These are phyloP conservation scores for Hippolais icterina DNA, from an alignment of 2,113 vertebrate species.

Conservation along the genomic window DNA sequence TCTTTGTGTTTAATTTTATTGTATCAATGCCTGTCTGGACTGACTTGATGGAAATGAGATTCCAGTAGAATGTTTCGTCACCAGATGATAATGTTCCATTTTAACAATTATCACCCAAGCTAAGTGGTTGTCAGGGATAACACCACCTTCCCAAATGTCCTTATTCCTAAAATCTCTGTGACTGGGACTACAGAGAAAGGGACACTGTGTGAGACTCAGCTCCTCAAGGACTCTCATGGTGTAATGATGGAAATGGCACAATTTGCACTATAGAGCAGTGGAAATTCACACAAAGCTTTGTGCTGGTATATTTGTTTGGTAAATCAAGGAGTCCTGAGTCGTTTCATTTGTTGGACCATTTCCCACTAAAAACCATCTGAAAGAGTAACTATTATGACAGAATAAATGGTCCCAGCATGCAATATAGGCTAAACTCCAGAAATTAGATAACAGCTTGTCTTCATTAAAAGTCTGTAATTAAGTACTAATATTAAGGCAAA, in stretches of 20 bases:
- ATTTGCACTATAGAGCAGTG: neutral
- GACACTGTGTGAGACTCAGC: neutral
- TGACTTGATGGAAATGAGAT: neutral
- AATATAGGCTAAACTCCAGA: neutral
- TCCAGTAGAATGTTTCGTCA: neutral
- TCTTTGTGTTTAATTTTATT: neutral
- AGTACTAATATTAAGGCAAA: neutral
- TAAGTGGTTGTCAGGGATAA: neutral
- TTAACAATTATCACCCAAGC: neutral
- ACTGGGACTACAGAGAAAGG: neutral
- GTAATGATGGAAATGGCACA: neutral
- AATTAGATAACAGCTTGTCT: neutral
- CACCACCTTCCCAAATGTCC: neutral
- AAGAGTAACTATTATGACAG: conserved; percentile 2
- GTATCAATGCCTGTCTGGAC: neutral
- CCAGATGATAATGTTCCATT: neutral
- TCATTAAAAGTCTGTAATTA: neutral
- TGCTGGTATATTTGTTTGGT: neutral
- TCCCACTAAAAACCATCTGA: neutral
- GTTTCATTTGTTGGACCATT: neutral
- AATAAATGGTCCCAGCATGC: neutral
- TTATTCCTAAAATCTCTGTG: neutral
- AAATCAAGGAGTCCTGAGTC: neutral
- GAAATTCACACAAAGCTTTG: neutral
- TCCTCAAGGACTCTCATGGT: neutral